Evolutionary conservation across 2,113 vertebrate genomes (phyloP).

Genomic region (Aythya baeri): DNA sequence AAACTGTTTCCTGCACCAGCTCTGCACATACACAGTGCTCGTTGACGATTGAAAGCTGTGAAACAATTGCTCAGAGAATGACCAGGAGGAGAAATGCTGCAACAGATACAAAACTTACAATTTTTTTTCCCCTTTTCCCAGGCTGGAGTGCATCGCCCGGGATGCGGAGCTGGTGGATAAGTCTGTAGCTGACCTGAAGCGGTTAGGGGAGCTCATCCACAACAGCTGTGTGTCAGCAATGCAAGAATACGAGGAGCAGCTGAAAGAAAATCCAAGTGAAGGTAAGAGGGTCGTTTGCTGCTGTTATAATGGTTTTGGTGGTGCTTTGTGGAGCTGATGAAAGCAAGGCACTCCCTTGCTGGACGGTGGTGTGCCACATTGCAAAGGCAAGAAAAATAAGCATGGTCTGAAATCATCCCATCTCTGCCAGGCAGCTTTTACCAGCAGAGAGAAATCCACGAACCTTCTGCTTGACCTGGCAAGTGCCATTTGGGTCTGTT

Average conservation of each 20-base stretch:
- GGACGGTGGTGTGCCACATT: background rate
- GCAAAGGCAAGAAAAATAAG: background rate
- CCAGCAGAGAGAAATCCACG: background rate
- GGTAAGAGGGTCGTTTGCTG: conserved; percentile 70
- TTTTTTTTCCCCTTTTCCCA: conserved; percentile 32
- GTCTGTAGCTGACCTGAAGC: conserved; percentile 93
- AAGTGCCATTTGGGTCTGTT: background rate
- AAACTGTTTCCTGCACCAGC: background rate
- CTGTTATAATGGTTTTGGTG: background rate
- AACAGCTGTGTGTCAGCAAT: conserved; percentile 91
- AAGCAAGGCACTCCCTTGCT: background rate
- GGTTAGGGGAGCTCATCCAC: conserved; percentile 93
- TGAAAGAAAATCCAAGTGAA: conserved; percentile 94
- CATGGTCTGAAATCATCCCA: background rate
- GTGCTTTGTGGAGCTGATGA: background rate
- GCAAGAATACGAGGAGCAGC: conserved; percentile 94
- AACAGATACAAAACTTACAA: background rate
- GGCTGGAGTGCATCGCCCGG: conserved; percentile 93
- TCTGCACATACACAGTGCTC: background rate
- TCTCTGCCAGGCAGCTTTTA: background rate
- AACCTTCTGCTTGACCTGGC: background rate
- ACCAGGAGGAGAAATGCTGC: background rate
- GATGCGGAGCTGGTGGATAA: conserved; percentile 99
- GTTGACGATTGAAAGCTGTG: background rate
- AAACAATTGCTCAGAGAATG: background rate